Base-by-base conservation (phyloP, 23 tunicate genomes). In the Pegea sp. region DNA sequence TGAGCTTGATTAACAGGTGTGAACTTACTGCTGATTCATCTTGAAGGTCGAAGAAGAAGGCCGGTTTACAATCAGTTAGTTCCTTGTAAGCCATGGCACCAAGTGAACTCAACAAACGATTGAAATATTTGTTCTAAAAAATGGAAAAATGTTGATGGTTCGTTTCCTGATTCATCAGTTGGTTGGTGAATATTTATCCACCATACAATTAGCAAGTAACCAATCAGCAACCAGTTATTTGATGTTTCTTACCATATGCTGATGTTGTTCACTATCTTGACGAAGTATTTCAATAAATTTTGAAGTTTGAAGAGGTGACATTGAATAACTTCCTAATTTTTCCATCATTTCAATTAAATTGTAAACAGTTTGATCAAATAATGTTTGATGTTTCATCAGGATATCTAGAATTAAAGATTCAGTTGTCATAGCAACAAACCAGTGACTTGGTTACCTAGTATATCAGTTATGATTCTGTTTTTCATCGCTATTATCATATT, bases 21-120 rank as follows among this genome's bases (percentile, higher is more conserved):
- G n/a, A 1, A 48, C 84, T 65, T 58, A 74, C 95, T 44, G 95
- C 73, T 2, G 81, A 73, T 16, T 58, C 61, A 25, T 74, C 95
- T 58, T 71, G 95, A 33, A 84, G 48, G 43, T 84, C 95, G 44
- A 84, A 84, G 59, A 84, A 84, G 33, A 69, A 78, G 0, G 81
- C 64, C 1, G 95, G 79, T 68, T 73, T 84, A 16, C 65, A 34
- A 1, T 73, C 81, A 3, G 43, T 31, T 16, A 44, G 57, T 2
- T 81, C 75, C 46, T 74, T 73, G 48, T 63, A 52, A 6, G 95
- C 75, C 95, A 84, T 84, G 24, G 57, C 72, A 5, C 73, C 50
- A 1, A 84, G 54, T 43, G 78, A 57, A 22, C 64, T 64, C 60
- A 84, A 28, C 33, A 84, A 43, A 0, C 62, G 54, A 21, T 78